Conservation (phyloP, 2,113 vertebrate species). For the Pseudopipra pipra region DNA sequence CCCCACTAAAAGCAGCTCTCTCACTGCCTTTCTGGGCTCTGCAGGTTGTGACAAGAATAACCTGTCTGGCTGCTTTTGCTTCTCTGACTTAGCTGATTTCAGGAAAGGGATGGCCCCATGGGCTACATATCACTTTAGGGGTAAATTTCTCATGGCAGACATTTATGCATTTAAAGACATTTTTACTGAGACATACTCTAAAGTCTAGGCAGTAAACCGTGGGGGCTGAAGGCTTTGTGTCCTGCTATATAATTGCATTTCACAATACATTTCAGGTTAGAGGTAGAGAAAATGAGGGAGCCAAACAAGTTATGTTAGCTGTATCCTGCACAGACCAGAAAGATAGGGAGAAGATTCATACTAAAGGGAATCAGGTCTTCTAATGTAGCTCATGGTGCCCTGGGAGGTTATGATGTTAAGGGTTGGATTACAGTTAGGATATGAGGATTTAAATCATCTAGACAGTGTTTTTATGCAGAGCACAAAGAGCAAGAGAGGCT, state of each 20-base stretch:
- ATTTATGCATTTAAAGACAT: background rate
- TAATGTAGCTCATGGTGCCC: background rate
- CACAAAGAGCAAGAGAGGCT: background rate
- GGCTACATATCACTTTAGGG: background rate
- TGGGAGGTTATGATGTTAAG: background rate
- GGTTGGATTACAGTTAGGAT: background rate
- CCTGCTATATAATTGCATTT: constrained; percentile 5
- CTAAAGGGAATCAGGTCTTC: background rate
- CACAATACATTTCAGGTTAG: background rate
- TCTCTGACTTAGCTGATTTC: constrained; percentile 2
- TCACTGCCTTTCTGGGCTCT: background rate
- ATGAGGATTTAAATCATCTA: constrained; percentile 1
- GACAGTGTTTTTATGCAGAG: background rate
- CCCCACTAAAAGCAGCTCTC: background rate
- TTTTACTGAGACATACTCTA: background rate
- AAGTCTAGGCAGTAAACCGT: background rate
- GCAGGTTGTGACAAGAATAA: constrained; percentile 29
- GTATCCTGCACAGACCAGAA: background rate
- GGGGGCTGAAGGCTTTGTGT: background rate
- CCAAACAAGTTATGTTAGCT: background rate
- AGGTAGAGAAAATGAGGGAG: background rate
- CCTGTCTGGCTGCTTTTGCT: constrained; percentile 26
- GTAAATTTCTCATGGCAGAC: background rate
- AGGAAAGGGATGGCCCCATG: background rate
- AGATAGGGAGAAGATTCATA: background rate